A percentile compares a stretch with the other conserved stretches of the same genome.
phyloP scores from a whole-genome alignment of 2,797 vertebrate species.

The Picus viridis region DNA sequence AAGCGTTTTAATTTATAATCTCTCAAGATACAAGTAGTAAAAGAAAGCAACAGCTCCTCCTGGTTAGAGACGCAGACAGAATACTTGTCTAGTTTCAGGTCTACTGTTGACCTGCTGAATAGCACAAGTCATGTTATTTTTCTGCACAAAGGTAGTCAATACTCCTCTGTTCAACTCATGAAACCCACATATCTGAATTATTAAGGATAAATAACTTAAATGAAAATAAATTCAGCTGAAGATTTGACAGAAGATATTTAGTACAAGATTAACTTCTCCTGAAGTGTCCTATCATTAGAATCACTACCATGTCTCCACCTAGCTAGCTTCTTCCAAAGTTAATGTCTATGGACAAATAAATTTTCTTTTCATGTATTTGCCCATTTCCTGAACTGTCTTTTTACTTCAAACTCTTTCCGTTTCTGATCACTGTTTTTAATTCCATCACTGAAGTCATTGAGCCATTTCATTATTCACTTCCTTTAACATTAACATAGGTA shows the following conservation, averaged over 20 bases:
- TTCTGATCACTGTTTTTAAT: not conserved
- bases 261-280: not conserved
- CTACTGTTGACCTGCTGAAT: not conserved
- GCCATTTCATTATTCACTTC: slow-evolving; percentile 21
- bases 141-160: not conserved
- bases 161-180: not conserved
- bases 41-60: not conserved
- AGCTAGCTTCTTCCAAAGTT: not conserved
- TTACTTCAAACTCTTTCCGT: not conserved
- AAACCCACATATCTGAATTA: not conserved
- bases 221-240: not conserved
- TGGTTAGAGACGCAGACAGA: not conserved
- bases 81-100: not conserved
- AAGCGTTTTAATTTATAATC: not conserved
- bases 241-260: not conserved
- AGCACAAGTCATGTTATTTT: not conserved
- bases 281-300: not conserved
- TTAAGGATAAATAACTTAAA: not conserved
- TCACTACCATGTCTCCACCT: not conserved
- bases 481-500: not conserved
- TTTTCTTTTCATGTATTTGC: not conserved
- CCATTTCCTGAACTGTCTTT: slow-evolving; percentile 11
- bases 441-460: not conserved
- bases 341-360: not conserved
- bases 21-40: not conserved